phyloP scores from a whole-genome alignment of 2,888 invertebrate genomes.

The Epinotia bilunana region DNA sequence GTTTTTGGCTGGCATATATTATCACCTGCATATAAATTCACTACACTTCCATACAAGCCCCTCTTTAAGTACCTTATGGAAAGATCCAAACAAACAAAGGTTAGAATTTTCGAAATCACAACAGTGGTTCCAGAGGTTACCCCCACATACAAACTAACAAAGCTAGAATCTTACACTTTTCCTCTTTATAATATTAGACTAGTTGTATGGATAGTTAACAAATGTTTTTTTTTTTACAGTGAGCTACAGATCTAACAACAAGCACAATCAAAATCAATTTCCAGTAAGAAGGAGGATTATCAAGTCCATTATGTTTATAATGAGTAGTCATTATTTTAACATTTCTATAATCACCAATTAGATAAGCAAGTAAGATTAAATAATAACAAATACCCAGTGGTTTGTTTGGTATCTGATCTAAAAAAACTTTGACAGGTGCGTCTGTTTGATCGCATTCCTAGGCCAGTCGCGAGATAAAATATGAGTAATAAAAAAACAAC shows the following conservation, averaged over 20 bases:
- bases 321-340: constrained; percentile 18
- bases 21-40: no score
- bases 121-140: no score
- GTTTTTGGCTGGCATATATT: no score
- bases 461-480: constrained; percentile 26
- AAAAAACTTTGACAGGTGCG: constrained; percentile 43
- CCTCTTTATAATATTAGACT: no score
- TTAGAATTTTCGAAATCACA: no score
- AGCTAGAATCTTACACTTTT: no score
- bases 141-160: no score
- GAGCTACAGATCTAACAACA: neutral
- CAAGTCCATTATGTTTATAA: neutral
- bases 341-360: constrained; percentile 29
- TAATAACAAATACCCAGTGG: constrained; percentile 30
- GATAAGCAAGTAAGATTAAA: constrained; percentile 34
- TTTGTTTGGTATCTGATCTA: constrained; percentile 36
- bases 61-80: no score
- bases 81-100: no score
- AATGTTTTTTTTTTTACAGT: neutral
- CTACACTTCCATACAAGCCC: no score
- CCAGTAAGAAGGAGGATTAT: constrained; percentile 19
- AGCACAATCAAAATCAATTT: neutral
- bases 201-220: no score
- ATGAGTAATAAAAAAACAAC: constrained; percentile 14
- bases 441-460: constrained; percentile 40